Conservation (phyloP, 64 coral and sea anemone species). For the Stichodactyla helianthus region DNA sequence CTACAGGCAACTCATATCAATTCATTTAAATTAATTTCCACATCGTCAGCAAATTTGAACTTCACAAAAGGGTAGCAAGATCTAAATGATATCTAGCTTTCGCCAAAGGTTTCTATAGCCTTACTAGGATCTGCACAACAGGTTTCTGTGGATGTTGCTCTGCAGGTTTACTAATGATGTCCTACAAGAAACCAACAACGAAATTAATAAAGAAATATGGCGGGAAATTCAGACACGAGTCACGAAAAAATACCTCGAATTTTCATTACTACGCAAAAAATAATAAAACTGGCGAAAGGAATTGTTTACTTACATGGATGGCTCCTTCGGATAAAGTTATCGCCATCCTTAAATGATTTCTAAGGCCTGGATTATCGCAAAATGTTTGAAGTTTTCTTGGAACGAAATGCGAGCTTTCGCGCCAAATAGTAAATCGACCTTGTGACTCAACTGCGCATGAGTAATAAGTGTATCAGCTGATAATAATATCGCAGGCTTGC, state of each 20-base stretch:
- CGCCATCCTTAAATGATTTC: neutral
- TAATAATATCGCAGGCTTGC: neutral
- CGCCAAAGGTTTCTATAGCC: neutral
- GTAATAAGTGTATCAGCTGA: neutral
- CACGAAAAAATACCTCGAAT: neutral
- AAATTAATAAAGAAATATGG: neutral
- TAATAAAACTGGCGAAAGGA: neutral
- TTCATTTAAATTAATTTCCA: neutral
- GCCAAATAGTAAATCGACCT: constrained; percentile 19
- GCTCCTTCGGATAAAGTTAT: constrained; percentile 46
- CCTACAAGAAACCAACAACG: constrained; percentile 39
- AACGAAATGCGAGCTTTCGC: constrained; percentile 5
- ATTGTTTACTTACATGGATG: constrained; percentile 30
- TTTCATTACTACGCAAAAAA: neutral
- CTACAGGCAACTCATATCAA: neutral
- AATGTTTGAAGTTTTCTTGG: neutral
- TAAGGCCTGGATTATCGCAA: neutral
- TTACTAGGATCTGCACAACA: constrained; percentile 83
- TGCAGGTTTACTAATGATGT: constrained; percentile 58
- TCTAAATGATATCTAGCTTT: neutral
- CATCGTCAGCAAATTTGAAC: neutral
- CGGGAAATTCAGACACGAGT: constrained; percentile 25
- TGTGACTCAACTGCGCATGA: neutral
- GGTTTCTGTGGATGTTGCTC: constrained; percentile 82
- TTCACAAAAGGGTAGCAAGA: neutral